Evolutionary conservation across 2,888 invertebrate genomes (phyloP).

Genomic region (Mythimna lalbum): DNA sequence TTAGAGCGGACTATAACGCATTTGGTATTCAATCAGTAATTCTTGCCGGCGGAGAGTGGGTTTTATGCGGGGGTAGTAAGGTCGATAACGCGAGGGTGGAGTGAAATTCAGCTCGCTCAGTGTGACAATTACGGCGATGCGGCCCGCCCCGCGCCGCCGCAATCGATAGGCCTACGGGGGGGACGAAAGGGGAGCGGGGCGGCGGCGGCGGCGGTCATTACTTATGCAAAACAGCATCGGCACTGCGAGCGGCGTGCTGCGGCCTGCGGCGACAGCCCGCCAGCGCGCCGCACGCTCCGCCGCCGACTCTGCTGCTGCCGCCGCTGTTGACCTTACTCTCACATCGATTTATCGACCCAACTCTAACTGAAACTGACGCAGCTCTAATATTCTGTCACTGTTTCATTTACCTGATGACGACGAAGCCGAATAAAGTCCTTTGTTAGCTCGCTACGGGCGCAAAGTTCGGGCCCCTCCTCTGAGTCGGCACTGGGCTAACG

Average conservation of each 20-base stretch:
- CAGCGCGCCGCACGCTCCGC: conserved; percentile 53
- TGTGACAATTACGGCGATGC: conserved; percentile 90
- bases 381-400: conserved; percentile 49
- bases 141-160: conserved; percentile 92
- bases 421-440: conserved; percentile 67
- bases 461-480: conserved; percentile 80
- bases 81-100: conserved; percentile 84
- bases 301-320: conserved; percentile 53
- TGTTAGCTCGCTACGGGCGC: conserved; percentile 63
- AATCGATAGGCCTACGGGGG: conserved; percentile 93
- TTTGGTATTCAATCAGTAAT: conserved; percentile 85
- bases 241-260: conserved; percentile 67
- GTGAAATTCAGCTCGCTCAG: conserved; percentile 85
- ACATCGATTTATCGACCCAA: conserved; percentile 72
- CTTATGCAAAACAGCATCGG: conserved; percentile 89
- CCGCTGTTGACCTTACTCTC: conserved; percentile 68
- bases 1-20: conserved; percentile 88
- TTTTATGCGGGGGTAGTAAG: conserved; percentile 84
- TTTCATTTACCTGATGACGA: conserved; percentile 62
- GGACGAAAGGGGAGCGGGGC: conserved; percentile 80
- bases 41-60: conserved; percentile 74
- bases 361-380: conserved; percentile 54
- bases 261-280: conserved; percentile 61
- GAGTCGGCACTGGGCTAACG: conserved; percentile 79
- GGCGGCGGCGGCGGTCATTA: conserved; percentile 80